Base-by-base conservation (phyloP, 2,113 vertebrate genomes). In the Pachyramphus minor region DNA sequence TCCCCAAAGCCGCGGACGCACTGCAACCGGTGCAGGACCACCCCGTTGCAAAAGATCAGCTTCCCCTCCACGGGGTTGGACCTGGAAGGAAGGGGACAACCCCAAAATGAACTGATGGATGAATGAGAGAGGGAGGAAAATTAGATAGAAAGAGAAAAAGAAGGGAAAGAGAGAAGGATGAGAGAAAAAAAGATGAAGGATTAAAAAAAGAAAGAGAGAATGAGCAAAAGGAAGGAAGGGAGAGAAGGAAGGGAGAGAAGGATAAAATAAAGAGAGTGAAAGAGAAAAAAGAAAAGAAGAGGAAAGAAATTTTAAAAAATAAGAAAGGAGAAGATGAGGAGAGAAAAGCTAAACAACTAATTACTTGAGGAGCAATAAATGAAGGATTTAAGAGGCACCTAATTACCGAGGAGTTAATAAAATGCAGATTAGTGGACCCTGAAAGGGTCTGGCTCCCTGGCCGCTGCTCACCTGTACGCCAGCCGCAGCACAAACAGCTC, bases 1-100 rank as follows among this genome's bases (percentile, higher is more conserved):
- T 99, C 99, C 69, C 99, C 99, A 78, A 99, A 99, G 95, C 99
- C 99, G 14, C 99, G 99, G 74, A 99, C 99, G 84, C 99, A 99
- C 98, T 99, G 99, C 97, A 99, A 95, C 98, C 99, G 98, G 99
- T 99, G 99, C 95, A 99, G 97, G 86, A 99, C 99, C 85, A 99
- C 99, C 80, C 99, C 99, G 73, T 99, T 99, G 98, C 99, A 99
- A 98, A 99, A 99, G 96, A 99, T 99, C 91, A 99, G 99, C 97
- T 99, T 99, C 90, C 99, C 99, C 98, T 99, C 99, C 98, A 99
- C 99, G 9, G 99, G 99, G 96, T 99, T 99, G 96, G 99, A 99
- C 98, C 99, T 99, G 98, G 84, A 98, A 97, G 98, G 98, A 98
- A 98, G 84, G 96, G 24, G 58, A 85, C 67, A 90, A 44, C 49